Evolutionary conservation across 2,797 vertebrate species (phyloP), one percentile per base, ranked within the genome.

Genomic region (Bovichtus diacanthus): DNA sequence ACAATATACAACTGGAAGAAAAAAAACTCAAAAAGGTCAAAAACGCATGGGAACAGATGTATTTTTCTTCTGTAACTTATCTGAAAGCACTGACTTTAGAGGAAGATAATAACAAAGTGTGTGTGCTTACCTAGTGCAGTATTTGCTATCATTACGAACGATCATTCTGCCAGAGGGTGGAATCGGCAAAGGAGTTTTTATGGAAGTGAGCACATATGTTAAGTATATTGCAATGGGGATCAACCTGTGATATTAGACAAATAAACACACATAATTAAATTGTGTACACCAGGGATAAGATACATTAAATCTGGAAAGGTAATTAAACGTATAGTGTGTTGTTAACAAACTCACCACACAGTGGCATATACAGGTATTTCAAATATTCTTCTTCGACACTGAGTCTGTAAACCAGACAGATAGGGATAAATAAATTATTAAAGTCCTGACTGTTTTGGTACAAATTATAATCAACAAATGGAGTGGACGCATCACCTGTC

Each of bases 1-100:
- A 96, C 54, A 95, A 90, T 81, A 96, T 90, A 82, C 96, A 96
- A 75, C 96, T 96, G 90, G 0, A 74, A 62, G 23, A 76, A 49
- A 15, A 44, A 51, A 58, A 68, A 70, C 70, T 59, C 0, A 55
- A 41, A 75, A 36, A 39, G 13, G 55, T 70, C 4, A 78, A 29
- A 69, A 60, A 3, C 10, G 10, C n/a, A 23, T 0, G 11, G 13
- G 29, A 68, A n/a, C 3, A 46, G 6, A 39, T 8, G 1, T 5
- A 15, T 73, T 82, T 73, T 3, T 34, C 29, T 59, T 25, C 11
- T 50, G 12, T 10, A 4, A 18, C 13, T 0, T 59, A 8, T 78
- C 21, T 46, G 7, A 54, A 46, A 5, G 0, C 16, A 31, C 12
- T 25, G 10, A 54, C 31, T 41, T n/a, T 21, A 3, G 27, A 43